Conservation (phyloP, 23 tunicate species). For the Oikopleura vanhoeffeni region DNA sequence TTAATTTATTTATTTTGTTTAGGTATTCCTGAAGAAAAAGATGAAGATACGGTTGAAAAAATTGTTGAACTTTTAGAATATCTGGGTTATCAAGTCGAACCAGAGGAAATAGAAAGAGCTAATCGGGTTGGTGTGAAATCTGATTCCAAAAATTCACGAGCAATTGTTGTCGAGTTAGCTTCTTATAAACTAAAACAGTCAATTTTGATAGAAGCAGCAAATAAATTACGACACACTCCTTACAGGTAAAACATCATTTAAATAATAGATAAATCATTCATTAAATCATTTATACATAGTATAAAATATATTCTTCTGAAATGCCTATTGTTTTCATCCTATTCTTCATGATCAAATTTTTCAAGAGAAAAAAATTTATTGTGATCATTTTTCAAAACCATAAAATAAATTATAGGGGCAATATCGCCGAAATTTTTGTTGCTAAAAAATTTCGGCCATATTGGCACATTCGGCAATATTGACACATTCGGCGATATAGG, state of each 20-base stretch:
- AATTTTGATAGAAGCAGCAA: slow-evolving; percentile 8
- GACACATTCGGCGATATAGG: no score
- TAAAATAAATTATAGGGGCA: no score
- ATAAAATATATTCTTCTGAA: no score
- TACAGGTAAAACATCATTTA: no score
- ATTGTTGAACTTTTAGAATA: slow-evolving; percentile 38
- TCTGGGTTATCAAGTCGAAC: slow-evolving; percentile 28
- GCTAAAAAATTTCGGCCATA: no score
- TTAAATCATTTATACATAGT: no score
- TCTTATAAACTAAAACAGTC: slow-evolving; percentile 28
- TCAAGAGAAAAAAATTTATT: no score
- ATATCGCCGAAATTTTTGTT: no score
- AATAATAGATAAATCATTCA: no score
- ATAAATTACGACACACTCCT: slow-evolving; percentile 1
- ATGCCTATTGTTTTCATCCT: background rate
- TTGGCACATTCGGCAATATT: no score
- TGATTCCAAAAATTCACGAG: slow-evolving; percentile 15
- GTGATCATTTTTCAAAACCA: no score
- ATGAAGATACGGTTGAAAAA: slow-evolving; percentile 31
- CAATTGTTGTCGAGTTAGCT: slow-evolving; percentile 44
- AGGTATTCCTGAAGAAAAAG: slow-evolving; percentile 35
- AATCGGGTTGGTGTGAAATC: slow-evolving; percentile 35
- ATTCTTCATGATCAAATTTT: no score
- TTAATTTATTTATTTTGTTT: background rate
- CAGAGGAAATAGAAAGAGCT: slow-evolving; percentile 36